Base-by-base conservation (phyloP, 2,888 invertebrate species). In the Pristionchus maxplancki region DNA sequence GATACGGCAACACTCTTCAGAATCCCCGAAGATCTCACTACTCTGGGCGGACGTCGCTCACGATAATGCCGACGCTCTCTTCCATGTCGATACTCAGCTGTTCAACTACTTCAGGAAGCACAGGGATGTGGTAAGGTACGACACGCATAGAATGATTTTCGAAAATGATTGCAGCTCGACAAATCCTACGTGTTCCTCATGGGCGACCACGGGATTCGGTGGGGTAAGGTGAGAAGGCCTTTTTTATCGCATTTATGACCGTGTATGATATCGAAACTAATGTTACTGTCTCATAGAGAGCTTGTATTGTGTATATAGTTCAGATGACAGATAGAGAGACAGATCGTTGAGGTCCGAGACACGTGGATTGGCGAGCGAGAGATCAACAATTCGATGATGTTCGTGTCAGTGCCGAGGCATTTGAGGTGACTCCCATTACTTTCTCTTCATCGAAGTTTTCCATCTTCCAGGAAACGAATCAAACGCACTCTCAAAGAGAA, bases 41-140 rank as follows among this genome's bases (percentile, higher is more conserved):
- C 44, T 90, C 0, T 93, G 93, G 93, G 90, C 90, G 0, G 88
- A 90, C 13, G 64, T 92, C n/a, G 91, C 91, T 34, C 93, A 93
- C 81, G 89, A 91, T 62, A 88, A 89, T 24, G 89, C 90, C 78
- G 91, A 91, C 74, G 89, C 84, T 13, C 89, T 93, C n/a, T 89
- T 90, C 37, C 92, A 91, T 58, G 89, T 90, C 3, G 93, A 93
- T 74, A 89, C 88, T 13, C 89, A 92, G 67, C 90, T 93, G 50
- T 90, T 89, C 44, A 88, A 91, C 1, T 93, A 88, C 88, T 88
- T 93, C 28, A 85, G 90, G 2, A 53, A 90, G 34, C 89, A 92
- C 78, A 82, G 90, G 24, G 89, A 90, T 62, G 74, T 84, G 81
- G 91, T 67, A 13, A 37, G 37, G n/a, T n/a, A n/a, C n/a, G n/a